Evolutionary conservation across 53 echinoderm and acorn worm genomes (phyloP), one percentile per base, ranked within the genome.

Genomic region (Temnopleurus reevesii): DNA sequence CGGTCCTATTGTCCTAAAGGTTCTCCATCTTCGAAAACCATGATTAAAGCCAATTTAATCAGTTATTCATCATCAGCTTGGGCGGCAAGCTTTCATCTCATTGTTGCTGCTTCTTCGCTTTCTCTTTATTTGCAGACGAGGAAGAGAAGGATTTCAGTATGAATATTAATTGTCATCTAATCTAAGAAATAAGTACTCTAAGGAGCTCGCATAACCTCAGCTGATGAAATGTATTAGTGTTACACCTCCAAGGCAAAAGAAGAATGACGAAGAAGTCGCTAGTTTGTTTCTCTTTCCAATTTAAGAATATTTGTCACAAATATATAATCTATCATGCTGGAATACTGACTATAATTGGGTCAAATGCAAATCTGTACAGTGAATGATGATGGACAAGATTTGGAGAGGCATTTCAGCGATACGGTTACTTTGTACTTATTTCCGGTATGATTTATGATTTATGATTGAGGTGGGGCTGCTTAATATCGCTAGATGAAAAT

Each of bases 41-140:
- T 47, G 79, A 79, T 79, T 79, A 79, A 49, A 46, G 49, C 46
- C 79, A 79, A 79, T 79, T 79, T 79, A 79, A 79, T 79, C 47
- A 79, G 79, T 49, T 49, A 79, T 79, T 79, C 79, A 47, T 79
- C 79, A 79, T 47, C 49, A 3, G 30, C 49, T 30, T 17, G 19
- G 23, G 79, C 79, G 79, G 79, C 27, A n/a, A 5, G 47, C 79
- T 79, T 79, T 79, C 46, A 79, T 79, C 79, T 79, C 27, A 30
- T 79, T 79, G 30, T 71, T 19, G 41, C 71, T 30, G 8, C 41
- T n/a, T 38, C 36, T 41, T 71, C n/a, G 13, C 71, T 71, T 71
- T 23, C 71, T 71, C 41, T 13, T 5, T 71, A 71, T 71, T 71
- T 71, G 71, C 41, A n/a, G 71, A 71, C 41, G 71, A 38, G 71